These are phyloP conservation scores for Phengaris arion DNA, from an alignment of 2,888 invertebrate species.

Conservation along the genomic window DNA sequence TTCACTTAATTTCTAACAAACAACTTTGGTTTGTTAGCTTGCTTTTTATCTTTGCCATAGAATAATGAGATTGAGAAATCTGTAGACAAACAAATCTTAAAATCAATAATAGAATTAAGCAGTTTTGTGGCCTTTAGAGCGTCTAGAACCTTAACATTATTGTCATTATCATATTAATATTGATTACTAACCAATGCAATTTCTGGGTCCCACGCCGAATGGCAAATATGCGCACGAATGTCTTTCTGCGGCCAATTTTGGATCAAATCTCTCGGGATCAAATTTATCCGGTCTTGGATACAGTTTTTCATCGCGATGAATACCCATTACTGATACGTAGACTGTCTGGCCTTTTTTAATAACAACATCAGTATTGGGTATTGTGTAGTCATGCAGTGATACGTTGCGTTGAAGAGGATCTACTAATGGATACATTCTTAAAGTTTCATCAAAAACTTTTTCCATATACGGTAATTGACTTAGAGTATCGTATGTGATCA, in stretches of 20 bases:
- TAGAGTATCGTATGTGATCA: conserved; percentile 58
- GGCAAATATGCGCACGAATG: conserved; percentile 60
- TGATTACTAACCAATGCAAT: conserved; percentile 59
- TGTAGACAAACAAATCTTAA: too few species aligned
- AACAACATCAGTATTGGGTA: conserved; percentile 41
- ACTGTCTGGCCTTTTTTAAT: conserved; percentile 12
- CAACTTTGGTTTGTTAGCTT: too few species aligned
- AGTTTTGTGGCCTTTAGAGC: too few species aligned
- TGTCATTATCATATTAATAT: not conserved
- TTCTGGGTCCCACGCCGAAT: conserved; percentile 59
- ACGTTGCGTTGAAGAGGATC: conserved; percentile 19
- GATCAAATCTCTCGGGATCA: conserved; percentile 66
- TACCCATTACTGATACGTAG: conserved; percentile 31
- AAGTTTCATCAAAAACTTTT: conserved; percentile 52
- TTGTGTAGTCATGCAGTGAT: not conserved
- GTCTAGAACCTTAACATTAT: too few species aligned
- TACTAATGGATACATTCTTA: conserved; percentile 26
- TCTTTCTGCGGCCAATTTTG: conserved; percentile 48
- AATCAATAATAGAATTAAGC: too few species aligned
- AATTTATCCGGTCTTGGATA: conserved; percentile 66
- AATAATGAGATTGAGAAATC: too few species aligned
- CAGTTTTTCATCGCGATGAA: conserved; percentile 56
- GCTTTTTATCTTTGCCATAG: too few species aligned
- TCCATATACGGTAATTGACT: conserved; percentile 60
- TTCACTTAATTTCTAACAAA: too few species aligned